phyloP scores from a whole-genome alignment of 2,113 vertebrate species.

The Dolichotis patagonum region DNA sequence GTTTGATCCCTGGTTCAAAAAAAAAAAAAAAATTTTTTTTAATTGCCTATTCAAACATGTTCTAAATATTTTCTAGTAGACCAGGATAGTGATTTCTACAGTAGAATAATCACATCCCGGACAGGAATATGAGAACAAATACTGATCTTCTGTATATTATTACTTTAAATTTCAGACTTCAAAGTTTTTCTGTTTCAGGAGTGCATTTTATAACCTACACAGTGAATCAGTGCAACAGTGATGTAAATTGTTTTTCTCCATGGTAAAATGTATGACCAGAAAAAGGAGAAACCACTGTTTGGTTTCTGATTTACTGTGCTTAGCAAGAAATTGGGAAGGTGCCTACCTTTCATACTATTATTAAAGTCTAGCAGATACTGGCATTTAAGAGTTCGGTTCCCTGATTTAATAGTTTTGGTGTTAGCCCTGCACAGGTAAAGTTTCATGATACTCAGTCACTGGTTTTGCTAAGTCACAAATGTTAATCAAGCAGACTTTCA shows the following conservation, averaged over 20 bases:
- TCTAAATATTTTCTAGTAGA: conserved; percentile 17
- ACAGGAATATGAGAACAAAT: conserved; percentile 50
- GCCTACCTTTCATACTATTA: background rate
- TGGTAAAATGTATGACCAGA: background rate
- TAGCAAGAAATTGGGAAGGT: conserved; percentile 1
- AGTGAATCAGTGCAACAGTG: background rate
- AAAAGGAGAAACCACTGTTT: background rate
- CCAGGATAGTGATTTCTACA: background rate
- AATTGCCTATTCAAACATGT: background rate
- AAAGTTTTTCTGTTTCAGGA: background rate
- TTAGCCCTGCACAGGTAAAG: conserved; percentile 1
- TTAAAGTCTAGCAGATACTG: background rate
- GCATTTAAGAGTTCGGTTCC: background rate
- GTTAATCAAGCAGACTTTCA: background rate
- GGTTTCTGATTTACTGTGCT: background rate
- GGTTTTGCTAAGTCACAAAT: conserved; percentile 41
- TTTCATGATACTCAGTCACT: background rate
- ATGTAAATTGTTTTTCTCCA: background rate
- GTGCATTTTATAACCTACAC: background rate
- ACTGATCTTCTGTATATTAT: background rate
- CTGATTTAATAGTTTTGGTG: background rate
- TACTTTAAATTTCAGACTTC: conserved; percentile 39
- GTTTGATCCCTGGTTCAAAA: no score
- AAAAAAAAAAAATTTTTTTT: no score
- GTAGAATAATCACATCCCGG: no score